Evolutionary conservation across 2,113 vertebrate genomes (phyloP), one percentile per base, ranked within the genome.

Genomic region (Thamnophis sirtalis): DNA sequence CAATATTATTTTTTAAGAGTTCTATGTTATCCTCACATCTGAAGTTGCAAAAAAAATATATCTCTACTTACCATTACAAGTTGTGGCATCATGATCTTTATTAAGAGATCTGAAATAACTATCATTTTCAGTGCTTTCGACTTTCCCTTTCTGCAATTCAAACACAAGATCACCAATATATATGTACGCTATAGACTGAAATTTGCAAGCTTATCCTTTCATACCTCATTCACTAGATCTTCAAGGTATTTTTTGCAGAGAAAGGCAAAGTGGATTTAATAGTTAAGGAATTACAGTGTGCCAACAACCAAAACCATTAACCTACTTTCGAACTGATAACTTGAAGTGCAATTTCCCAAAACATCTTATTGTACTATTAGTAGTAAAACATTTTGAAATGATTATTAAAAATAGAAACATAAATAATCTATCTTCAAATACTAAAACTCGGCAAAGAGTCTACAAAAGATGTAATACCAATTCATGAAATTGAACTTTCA

Each of bases 41-140:
- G 0, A 1, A 43, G 80, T 94, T 87, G 2, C 93, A 93, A 92
- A 0, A 0, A 93, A 28, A 7, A 68, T 89, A n/a, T n/a, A 43
- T 3, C 91, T 63, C 48, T 86, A 93, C 97, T 98, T 94, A 98
- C 97, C 33, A 51, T 92, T 86, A 88, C 86, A 92, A 90, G 86
- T 19, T 17, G 86, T 84, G 87, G 93, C 63, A 56, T 93, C 95
- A 73, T 89, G 90, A 91, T 96, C 93, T 28, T 89, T 88, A 91
- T 91, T 89, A 88, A 93, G 89, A 94, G 94, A 95, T 94, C 0
- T 22, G 11, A 93, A 91, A 87, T 7, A 38, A 50, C 22, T 49
- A 24, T 86, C 48, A 95, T 22, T 89, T 91, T n/a, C 91, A 90
- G 94, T 91, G 93, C 8, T 43, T 38, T 93, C 90, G 86, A 93